A percentile compares a stretch with the other conserved stretches of the same genome.
phyloP scores from a whole-genome alignment of 2,797 vertebrate genomes.

The Pelochelys cantorii region DNA sequence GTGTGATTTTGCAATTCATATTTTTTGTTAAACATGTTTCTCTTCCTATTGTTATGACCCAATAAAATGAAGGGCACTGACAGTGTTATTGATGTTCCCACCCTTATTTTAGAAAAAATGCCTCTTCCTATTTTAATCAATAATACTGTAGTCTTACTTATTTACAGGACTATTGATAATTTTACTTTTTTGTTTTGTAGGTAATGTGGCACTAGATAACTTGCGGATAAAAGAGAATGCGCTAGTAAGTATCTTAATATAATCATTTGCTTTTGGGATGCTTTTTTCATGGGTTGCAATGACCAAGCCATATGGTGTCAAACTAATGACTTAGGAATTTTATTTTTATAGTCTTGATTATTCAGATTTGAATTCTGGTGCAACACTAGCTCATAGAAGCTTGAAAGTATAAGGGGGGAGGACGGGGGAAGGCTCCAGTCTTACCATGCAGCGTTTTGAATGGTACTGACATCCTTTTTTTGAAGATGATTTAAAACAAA shows the following conservation, averaged over 20 bases:
- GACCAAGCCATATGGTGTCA: not conserved
- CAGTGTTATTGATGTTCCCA: too few species aligned
- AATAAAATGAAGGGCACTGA: not conserved
- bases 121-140: not conserved
- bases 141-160: not conserved
- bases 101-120: not conserved
- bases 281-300: not conserved
- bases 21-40: not conserved
- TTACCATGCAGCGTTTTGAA: not conserved
- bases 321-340: not conserved
- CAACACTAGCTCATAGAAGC: not conserved
- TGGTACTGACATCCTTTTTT: not conserved
- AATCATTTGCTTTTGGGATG: not conserved
- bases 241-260: slow-evolving; percentile 85
- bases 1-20: not conserved
- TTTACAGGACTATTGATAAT: not conserved
- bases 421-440: not conserved
- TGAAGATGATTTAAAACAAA: not conserved
- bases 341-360: not conserved
- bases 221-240: slow-evolving; percentile 95
- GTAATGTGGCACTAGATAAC: slow-evolving; percentile 95
- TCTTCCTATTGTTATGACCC: not conserved
- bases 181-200: slow-evolving; percentile 75
- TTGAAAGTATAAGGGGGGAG: not conserved
- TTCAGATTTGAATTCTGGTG: not conserved